Base-by-base conservation (phyloP, 2,888 invertebrate genomes). In the Callimorpha dominula region DNA sequence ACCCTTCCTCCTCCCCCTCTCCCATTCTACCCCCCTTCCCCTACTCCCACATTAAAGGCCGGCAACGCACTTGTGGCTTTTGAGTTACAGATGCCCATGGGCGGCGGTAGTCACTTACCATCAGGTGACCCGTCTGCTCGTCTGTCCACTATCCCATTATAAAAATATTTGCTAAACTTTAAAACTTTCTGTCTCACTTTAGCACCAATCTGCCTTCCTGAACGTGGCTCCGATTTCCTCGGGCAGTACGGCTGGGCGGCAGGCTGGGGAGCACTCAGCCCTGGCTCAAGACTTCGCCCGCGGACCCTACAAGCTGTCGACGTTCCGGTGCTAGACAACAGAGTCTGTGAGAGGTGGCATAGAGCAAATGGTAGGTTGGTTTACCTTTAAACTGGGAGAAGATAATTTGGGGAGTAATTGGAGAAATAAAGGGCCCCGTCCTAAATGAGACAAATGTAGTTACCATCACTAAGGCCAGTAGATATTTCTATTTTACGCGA, bases 161-260 rank as follows among this genome's bases (percentile, higher is more conserved):
- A 5, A 52, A 7, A 2, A 31, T 20, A 1, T 46, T 62, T 49
- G 12, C 20, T 62, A 49, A 63, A 54, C 62, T 50, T 46, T 9
- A 42, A 31, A 49, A 54, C n/a, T 65, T 52, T 43, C 15, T 54
- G 7, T 17, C 6, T 60, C 0, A 68, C 92, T 95, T 57, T 93
- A 97, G 97, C 98, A 12, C 99, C 99, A 54, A 98, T 99, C 85
- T 99, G 99, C 91, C 94, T 99, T 70, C 99, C 99, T 0, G 98
- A 98, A 82, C 98, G 98, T 86, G 98, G 98, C 66, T 98, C 98
- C 65, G 98, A 98, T 90, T 99, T 98, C 94, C 96, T 98, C 66
- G 99, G 99, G 1, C 98, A 98, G 90, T 98, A 97, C 84, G 99
- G 98, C 46, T 98, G 98, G 97, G 98, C 98, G 9, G 98, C 98